phyloP scores from a whole-genome alignment of 1,140 invertebrate genomes.

The Solenopsis fugax region DNA sequence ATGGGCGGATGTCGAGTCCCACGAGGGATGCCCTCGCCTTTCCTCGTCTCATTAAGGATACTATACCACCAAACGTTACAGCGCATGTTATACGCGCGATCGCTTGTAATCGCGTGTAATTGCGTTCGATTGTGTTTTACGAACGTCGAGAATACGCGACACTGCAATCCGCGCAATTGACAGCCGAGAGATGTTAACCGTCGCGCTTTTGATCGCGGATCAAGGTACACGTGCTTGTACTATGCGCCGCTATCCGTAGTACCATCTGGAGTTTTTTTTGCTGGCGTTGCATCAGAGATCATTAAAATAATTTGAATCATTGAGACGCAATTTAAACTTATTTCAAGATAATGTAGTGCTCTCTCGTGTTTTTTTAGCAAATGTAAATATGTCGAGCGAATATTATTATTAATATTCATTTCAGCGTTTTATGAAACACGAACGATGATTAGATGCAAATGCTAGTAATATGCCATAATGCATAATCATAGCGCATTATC shows the following conservation, averaged over 20 bases:
- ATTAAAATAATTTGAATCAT: background rate
- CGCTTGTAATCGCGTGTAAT: constrained; percentile 26
- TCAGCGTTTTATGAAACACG: background rate
- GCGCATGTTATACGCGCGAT: constrained; percentile 21
- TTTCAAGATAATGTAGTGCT: background rate
- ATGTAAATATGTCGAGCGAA: background rate
- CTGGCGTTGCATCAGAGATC: background rate
- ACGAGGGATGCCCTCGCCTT: background rate
- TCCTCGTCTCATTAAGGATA: constrained; percentile 27
- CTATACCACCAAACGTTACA: background rate
- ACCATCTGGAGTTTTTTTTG: background rate
- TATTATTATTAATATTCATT: constrained; percentile 25
- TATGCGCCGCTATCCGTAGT: background rate
- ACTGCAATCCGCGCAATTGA: constrained; percentile 17
- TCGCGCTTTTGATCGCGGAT: constrained; percentile 10
- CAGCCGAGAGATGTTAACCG: constrained; percentile 25
- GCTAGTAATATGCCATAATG: constrained; percentile 19
- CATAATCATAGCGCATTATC: constrained; percentile 25
- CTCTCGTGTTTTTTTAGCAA: background rate
- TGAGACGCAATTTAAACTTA: background rate
- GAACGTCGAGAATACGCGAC: background rate
- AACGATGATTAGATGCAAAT: constrained; percentile 24
- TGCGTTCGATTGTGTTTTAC: background rate
- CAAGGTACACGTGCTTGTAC: constrained; percentile 10
- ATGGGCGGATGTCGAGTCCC: constrained; percentile 65